Base-by-base conservation (phyloP, 2,888 invertebrate genomes). In the Dicyrtoma fusca region DNA sequence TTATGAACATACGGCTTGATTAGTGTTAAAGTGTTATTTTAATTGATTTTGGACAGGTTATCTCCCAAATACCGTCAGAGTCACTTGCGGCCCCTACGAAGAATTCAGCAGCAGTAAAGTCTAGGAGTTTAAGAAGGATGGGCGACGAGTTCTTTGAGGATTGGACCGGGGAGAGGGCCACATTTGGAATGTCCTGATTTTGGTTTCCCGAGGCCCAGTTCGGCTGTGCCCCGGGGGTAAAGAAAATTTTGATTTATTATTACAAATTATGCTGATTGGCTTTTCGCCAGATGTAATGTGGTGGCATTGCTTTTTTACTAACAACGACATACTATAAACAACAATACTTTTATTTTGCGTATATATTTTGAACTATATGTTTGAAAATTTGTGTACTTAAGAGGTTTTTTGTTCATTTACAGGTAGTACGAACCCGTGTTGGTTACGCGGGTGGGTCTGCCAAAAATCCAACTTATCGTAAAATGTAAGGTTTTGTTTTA, bases 101-200 rank as follows among this genome's bases (percentile, higher is more conserved):
- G n/a, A n/a, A n/a, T n/a, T n/a, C n/a, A n/a, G n/a, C n/a, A n/a
- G n/a, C n/a, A n/a, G n/a, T n/a, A n/a, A n/a, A 34, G 34, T 8
- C 34, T 34, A 34, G 8, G 8, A 34, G n/a, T n/a, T n/a, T 8
- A 34, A 8, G 34, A 19, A 44, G 19, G 13, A 75, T 74, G 74
- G 75, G 74, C 1, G 78, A 78, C 45, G 72, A 73, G 17, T 34
- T 71, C 17, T 75, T 74, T 34, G 65, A 69, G 17, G 57, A 75
- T 26, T 78, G 73, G 80, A 53, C 42, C 0, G 78, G 77, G 17
- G 74, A 89, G 82, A 90, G 89, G 81, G 95, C 94, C 5, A 93
- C 94, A 0, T 94, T 95, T 83, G 94, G 93, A 13, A 94, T 95
- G 94, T 93, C 93, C 14, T 95, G 95, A 84, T 95, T 95, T 85